Evolutionary conservation across 2,797 vertebrate genomes (phyloP).

Genomic region (Meda fulgida): DNA sequence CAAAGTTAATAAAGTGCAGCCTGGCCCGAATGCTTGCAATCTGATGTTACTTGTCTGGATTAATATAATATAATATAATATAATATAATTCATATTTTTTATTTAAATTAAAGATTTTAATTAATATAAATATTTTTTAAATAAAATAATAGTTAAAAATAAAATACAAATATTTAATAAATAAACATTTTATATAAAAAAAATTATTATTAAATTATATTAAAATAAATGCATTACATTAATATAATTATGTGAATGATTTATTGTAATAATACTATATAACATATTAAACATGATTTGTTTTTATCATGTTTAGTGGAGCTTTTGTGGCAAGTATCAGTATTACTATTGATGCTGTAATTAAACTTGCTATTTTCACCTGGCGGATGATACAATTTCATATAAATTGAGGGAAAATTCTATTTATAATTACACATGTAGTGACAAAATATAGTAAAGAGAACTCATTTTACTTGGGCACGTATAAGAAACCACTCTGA

Average conservation of each 20-base stretch:
- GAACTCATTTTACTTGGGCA: not conserved
- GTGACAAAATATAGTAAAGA: not conserved
- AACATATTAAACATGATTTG: not conserved
- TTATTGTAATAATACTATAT: not conserved
- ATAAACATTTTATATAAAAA: too few species aligned
- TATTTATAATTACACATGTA: not conserved
- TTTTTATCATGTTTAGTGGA: not conserved
- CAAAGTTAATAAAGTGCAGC: slow-evolving; percentile 8
- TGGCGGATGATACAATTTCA: not conserved
- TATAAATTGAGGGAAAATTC: not conserved
- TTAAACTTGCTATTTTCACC: not conserved
- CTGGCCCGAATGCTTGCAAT: not conserved
- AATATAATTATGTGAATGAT: not conserved
- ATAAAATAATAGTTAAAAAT: too few species aligned
- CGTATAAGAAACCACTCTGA: not conserved
- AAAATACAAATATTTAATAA: too few species aligned
- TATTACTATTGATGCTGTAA: not conserved
- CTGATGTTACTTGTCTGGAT: not conserved
- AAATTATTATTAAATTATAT: not conserved
- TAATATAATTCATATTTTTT: not conserved
- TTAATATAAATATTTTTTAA: not conserved
- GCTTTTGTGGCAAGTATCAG: not conserved
- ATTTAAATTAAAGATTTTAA: too few species aligned
- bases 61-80: not conserved
- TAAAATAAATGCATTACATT: not conserved